phyloP scores from a whole-genome alignment of 2,797 vertebrate genomes.

The Staurois parvus region DNA sequence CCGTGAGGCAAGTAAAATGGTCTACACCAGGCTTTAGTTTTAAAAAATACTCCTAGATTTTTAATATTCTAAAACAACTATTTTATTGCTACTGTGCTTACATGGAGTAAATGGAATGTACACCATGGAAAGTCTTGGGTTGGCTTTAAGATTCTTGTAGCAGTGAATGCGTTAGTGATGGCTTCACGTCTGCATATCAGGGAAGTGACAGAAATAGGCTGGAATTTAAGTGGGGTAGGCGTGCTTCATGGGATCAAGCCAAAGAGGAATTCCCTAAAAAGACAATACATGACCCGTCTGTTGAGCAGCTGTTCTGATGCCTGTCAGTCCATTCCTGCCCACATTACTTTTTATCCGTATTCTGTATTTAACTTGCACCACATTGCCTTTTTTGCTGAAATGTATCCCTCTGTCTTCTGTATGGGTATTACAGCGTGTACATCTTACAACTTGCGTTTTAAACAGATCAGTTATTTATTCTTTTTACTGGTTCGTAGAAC shows the following conservation, averaged over 20 bases:
- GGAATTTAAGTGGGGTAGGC: conserved; percentile 55
- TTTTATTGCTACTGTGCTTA: background rate
- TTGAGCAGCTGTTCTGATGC: conserved; percentile 39
- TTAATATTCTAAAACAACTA: too few relatives aligned
- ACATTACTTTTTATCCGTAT: background rate
- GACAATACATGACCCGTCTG: conserved; percentile 40
- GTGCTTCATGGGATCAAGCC: conserved; percentile 34
- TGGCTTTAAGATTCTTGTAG: conserved; percentile 1
- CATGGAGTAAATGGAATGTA: background rate
- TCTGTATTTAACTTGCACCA: background rate
- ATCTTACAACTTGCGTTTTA: background rate
- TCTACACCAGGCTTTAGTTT: too few relatives aligned
- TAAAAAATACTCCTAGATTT: too few relatives aligned
- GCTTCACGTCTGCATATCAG: conserved; percentile 24
- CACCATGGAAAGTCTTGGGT: background rate
- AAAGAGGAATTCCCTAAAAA: conserved; percentile 58
- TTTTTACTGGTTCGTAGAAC: too few relatives aligned
- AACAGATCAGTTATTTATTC: too few relatives aligned
- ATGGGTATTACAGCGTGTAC: background rate
- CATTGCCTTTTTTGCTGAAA: too few relatives aligned
- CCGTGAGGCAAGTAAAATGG: too few relatives aligned
- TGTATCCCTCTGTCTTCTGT: background rate
- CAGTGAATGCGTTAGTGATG: conserved; percentile 26
- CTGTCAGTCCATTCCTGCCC: conserved; percentile 2
- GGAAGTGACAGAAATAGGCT: conserved; percentile 62